These are phyloP conservation scores for Collichthys lucidus DNA, from an alignment of 2,113 vertebrate genomes.

Conservation along the genomic window DNA sequence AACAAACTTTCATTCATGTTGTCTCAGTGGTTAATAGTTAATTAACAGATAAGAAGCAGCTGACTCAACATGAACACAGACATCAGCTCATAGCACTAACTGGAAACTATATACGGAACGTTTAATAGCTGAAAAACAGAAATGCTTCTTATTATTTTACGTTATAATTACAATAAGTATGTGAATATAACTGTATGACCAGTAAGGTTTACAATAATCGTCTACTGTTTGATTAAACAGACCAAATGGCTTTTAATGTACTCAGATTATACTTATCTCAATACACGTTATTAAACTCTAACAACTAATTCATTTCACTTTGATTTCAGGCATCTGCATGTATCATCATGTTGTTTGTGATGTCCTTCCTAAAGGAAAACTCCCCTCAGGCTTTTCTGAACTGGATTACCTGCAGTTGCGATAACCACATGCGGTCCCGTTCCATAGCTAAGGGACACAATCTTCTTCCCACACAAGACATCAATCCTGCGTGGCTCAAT, in stretches of 20 bases:
- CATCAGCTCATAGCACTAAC: neutral
- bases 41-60: conserved; percentile 15
- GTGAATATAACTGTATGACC: neutral
- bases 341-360: neutral
- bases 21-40: conserved; percentile 55
- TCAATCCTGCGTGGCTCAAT: conserved; percentile 94
- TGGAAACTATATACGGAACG: no score
- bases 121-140: neutral
- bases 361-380: conserved; percentile 7
- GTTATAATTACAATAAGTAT: neutral
- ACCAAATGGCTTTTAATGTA: neutral
- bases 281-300: neutral
- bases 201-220: neutral
- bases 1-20: conserved; percentile 31
- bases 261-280: neutral
- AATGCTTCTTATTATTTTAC: neutral
- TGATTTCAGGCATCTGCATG: neutral
- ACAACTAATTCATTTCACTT: neutral
- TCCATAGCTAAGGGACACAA: conserved; percentile 94
- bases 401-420: conserved; percentile 90
- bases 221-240: neutral
- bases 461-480: conserved; percentile 93
- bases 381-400: conserved; percentile 23
- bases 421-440: conserved; percentile 96
- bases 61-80: neutral